Conservation (phyloP, 2,888 invertebrate genomes). For the Thymelicus lineola region DNA sequence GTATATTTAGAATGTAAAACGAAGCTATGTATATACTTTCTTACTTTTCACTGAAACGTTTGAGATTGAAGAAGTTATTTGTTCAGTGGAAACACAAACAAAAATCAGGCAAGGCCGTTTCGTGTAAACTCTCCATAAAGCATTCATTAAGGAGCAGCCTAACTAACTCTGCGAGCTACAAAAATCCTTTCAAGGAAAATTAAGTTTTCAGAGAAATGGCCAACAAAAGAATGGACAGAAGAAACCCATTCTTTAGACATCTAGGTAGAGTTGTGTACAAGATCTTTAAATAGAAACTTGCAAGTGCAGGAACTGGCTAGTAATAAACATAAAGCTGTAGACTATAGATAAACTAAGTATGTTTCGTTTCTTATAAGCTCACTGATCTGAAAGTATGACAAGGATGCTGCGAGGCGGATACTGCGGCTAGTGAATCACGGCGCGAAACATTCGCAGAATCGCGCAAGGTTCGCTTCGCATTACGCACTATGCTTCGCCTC, state of each 20-base stretch:
- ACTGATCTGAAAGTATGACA: slow-evolving; percentile 53
- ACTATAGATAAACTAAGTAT: neutral
- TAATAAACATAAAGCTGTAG: slow-evolving; percentile 16
- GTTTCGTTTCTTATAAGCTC: slow-evolving; percentile 35
- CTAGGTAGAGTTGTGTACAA: slow-evolving; percentile 2
- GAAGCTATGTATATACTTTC: neutral
- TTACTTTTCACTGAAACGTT: neutral
- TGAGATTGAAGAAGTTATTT: neutral
- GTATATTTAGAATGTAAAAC: neutral
- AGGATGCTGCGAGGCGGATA: slow-evolving; percentile 60
- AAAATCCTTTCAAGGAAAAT: slow-evolving; percentile 26
- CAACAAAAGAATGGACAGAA: slow-evolving; percentile 14
- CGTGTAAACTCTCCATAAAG: slow-evolving; percentile 10
- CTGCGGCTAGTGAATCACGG: slow-evolving; percentile 68
- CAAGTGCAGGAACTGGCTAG: slow-evolving; percentile 27
- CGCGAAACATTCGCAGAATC: slow-evolving; percentile 61
- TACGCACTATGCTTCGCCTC: slow-evolving; percentile 49
- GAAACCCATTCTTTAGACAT: neutral
- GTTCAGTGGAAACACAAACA: slow-evolving; percentile 3
- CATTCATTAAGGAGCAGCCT: slow-evolving; percentile 16
- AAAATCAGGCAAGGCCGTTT: slow-evolving; percentile 10
- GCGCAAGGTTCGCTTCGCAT: slow-evolving; percentile 46
- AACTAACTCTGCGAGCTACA: slow-evolving; percentile 11
- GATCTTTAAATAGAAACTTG: slow-evolving; percentile 19
- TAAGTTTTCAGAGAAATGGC: slow-evolving; percentile 1